Evolutionary conservation across 1,140 invertebrate species (phyloP).

Genomic region (Chironomus tepperi): DNA sequence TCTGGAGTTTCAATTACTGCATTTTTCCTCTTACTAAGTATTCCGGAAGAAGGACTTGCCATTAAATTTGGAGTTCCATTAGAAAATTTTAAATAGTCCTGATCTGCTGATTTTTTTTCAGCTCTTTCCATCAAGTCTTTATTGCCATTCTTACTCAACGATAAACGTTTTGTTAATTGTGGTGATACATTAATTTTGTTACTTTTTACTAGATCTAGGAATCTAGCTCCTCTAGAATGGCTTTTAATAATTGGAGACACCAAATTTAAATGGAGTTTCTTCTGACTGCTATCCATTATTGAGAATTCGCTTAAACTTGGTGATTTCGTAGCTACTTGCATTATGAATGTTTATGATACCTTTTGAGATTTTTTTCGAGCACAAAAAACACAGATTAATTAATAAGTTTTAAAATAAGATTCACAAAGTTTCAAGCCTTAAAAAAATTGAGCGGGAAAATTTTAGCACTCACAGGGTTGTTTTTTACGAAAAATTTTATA

Average conservation of each 20-base stretch:
- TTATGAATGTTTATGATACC: no score
- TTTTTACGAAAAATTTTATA: no score
- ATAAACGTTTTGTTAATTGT: background rate
- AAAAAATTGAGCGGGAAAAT: no score
- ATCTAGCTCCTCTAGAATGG: background rate
- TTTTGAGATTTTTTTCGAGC: no score
- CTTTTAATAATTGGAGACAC: background rate
- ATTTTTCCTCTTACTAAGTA: background rate
- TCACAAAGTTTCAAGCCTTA: no score
- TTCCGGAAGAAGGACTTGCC: background rate
- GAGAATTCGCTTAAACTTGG: background rate
- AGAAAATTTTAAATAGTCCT: background rate
- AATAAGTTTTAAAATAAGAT: no score
- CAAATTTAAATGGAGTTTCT: background rate
- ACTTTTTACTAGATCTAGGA: background rate
- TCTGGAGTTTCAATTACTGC: background rate
- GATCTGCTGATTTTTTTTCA: background rate
- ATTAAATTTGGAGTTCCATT: background rate
- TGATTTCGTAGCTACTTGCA: background rate
- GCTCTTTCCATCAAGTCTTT: background rate
- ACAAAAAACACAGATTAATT: no score
- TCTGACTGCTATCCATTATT: background rate
- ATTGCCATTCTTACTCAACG: background rate
- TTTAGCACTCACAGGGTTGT: no score
- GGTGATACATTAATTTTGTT: conserved; percentile 16